Conservation (phyloP, 2,888 invertebrate species). For the Lydus trimaculatus region DNA sequence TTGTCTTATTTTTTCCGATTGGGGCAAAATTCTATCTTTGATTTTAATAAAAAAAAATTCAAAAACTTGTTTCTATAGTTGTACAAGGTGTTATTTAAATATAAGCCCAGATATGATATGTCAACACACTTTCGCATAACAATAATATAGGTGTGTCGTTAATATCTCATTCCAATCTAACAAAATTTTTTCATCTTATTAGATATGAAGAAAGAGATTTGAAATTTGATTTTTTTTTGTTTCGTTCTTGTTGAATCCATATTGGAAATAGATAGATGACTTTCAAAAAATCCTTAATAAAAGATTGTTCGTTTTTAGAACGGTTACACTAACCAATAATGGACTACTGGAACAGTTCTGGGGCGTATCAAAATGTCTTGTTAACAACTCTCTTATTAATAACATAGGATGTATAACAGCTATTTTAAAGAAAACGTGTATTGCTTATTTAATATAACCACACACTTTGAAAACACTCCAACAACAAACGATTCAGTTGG, state of each 20-base stretch:
- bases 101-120: slow-evolving; percentile 8
- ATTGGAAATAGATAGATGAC: slow-evolving; percentile 8
- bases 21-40: neutral
- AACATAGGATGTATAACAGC: slow-evolving; percentile 14
- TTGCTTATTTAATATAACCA: neutral
- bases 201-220: neutral
- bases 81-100: slow-evolving; percentile 11
- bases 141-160: slow-evolving; percentile 10
- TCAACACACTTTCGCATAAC: slow-evolving; percentile 11
- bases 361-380: slow-evolving; percentile 23
- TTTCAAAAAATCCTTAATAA: neutral
- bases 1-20: neutral
- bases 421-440: slow-evolving; percentile 7
- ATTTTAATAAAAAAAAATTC: slow-evolving; percentile 6
- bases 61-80: slow-evolving; percentile 7
- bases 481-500: no score
- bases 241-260: neutral
- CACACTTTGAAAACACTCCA: neutral
- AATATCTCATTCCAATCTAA: slow-evolving; percentile 2
- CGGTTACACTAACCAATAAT: neutral
- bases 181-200: neutral
- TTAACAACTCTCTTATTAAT: slow-evolving; percentile 23
- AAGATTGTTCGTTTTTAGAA: neutral
- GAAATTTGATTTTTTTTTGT: neutral
- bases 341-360: slow-evolving; percentile 5